Evolutionary conservation across 2,888 invertebrate species (phyloP), one percentile per base, ranked within the genome.

Genomic region (Drosophila hamatofila): DNA sequence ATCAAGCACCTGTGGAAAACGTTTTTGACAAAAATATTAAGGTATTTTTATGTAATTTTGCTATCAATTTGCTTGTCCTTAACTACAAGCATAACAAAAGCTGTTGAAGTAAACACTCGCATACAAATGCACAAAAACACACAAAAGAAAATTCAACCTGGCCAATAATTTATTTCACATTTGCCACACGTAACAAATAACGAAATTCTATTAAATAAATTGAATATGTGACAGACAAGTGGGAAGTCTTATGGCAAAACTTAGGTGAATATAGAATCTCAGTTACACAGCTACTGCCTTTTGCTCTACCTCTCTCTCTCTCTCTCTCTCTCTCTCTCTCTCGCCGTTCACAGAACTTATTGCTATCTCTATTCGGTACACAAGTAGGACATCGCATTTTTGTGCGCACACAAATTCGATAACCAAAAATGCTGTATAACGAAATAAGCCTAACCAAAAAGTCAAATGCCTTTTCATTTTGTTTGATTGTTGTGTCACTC

Each of bases 171-270:
- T 75, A 68, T 62, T 64, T 68, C 71, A 63, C 61, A 78, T 75
- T 79, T 79, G 71, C 56, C 71, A 71, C 66, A 75, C 75, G 76
- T 67, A 65, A 68, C 76, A 75, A 71, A 75, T 79, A 78, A 77
- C 56, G 62, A 69, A 83, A 83, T 80, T 89, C 81, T 83, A 81
- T 81, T 79, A 83, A 77, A 89, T 77, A 89, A 84, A 89, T 84
- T 89, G 89, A 89, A 86, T 86, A 72, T 85, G 70, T 72, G 51
- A 57, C 61, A 54, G 54, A 66, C 51, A 68, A 66, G 68, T 80
- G 77, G 71, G 51, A 76, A 66, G 65, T 52, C 67, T 46, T 52
- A 55, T 25, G 68, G 49, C 58, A 11, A 56, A 62, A 57, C 62
- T 58, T 60, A 67, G 48, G 58, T 61, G 66, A 67, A 80, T 80